Percentiles rank a stretch among this genome's conserved stretches.
Evolutionary conservation across 2,113 vertebrate species (phyloP).

Genomic region (Tenrec ecaudatus): DNA sequence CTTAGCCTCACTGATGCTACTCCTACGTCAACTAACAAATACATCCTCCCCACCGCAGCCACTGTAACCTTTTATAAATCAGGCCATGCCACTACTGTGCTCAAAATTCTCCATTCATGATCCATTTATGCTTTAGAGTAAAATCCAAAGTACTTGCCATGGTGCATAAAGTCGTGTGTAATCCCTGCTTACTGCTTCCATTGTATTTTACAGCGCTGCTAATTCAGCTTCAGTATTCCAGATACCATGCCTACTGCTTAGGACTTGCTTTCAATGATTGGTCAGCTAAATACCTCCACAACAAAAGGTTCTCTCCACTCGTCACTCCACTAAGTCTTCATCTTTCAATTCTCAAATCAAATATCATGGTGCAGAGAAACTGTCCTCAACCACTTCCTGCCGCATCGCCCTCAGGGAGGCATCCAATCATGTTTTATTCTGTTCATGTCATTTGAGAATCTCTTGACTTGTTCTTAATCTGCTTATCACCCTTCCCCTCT

Average conservation of each 20-base stretch:
- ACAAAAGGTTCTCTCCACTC: not conserved
- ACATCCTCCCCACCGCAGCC: not conserved
- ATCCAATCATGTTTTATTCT: not conserved
- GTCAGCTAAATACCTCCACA: not conserved
- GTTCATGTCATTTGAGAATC: too few species aligned
- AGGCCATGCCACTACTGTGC: not conserved
- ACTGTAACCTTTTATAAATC: not conserved
- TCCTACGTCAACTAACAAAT: not conserved
- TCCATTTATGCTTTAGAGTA: not conserved
- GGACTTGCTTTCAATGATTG: not conserved
- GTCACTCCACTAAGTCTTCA: not conserved
- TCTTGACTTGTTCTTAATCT: not conserved
- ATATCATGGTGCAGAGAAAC: not conserved
- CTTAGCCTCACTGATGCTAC: not conserved
- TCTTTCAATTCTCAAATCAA: not conserved
- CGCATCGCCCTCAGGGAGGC: not conserved
- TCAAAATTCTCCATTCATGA: not conserved
- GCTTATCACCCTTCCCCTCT: not conserved
- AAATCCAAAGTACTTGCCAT: not conserved
- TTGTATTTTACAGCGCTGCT: not conserved
- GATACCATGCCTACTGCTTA: not conserved
- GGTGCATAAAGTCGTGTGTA: too few species aligned
- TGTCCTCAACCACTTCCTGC: too few species aligned
- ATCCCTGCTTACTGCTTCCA: not conserved
- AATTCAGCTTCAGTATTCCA: not conserved